These are phyloP conservation scores for Reinhardtius hippoglossoides DNA, from an alignment of 2,113 vertebrate species.

Conservation along the genomic window DNA sequence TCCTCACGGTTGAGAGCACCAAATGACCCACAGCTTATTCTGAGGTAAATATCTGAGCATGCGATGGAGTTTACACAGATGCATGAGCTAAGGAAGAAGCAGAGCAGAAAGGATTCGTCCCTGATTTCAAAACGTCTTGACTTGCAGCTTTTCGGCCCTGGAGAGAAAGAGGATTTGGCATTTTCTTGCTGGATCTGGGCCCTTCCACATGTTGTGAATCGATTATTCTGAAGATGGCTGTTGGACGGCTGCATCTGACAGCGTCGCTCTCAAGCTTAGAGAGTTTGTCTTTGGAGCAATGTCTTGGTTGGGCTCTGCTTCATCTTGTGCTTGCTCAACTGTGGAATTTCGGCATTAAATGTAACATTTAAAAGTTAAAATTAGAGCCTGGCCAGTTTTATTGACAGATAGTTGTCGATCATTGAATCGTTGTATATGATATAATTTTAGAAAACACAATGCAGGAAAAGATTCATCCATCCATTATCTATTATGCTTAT, in stretches of 20 bases:
- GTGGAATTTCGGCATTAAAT: conserved; percentile 5
- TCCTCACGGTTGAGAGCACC: conserved; percentile 9
- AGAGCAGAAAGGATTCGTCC: conserved; percentile 18
- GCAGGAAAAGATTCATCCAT: too few relatives aligned
- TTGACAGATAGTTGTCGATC: neutral
- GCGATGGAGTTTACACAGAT: conserved; percentile 51
- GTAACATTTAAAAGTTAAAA: neutral
- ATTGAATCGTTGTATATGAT: too few relatives aligned
- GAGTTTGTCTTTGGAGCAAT: conserved; percentile 19
- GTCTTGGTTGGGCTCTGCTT: neutral
- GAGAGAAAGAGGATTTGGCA: conserved; percentile 34
- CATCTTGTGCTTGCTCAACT: neutral
- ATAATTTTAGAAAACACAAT: too few relatives aligned
- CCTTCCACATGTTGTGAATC: conserved; percentile 51
- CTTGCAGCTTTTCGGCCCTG: conserved; percentile 28
- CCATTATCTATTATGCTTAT: too few relatives aligned
- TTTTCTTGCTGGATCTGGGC: conserved; percentile 23
- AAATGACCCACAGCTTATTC: conserved; percentile 49
- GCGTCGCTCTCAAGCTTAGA: conserved; percentile 13
- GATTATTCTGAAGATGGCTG: conserved; percentile 37
- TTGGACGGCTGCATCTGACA: conserved; percentile 28
- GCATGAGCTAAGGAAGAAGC: conserved; percentile 15
- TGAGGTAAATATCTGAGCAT: conserved; percentile 59
- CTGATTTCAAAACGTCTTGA: conserved; percentile 35
- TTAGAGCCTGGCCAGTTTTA: neutral